These are phyloP conservation scores for Uria lomvia DNA, from an alignment of 2,113 vertebrate species.

Conservation along the genomic window DNA sequence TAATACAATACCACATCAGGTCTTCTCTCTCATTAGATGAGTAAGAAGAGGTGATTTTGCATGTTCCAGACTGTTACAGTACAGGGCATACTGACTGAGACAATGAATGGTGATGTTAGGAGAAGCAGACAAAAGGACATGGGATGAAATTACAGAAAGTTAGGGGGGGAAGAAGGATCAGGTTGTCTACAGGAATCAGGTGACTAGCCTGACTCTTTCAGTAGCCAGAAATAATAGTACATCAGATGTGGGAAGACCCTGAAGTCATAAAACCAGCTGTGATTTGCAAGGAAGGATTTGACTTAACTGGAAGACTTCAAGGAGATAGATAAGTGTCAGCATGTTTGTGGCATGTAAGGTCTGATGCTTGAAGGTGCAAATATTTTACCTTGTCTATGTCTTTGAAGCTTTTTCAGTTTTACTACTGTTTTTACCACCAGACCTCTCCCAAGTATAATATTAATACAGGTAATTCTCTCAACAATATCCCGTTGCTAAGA, in stretches of 20 bases:
- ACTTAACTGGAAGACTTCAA: neutral
- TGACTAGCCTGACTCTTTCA: neutral
- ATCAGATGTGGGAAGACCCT: neutral
- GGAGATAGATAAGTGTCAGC: neutral
- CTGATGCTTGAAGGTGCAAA: neutral
- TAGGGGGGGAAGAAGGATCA: neutral
- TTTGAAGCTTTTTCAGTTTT: neutral
- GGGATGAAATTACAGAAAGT: constrained; percentile 27
- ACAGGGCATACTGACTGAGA: neutral
- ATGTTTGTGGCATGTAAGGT: neutral
- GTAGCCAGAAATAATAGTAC: neutral
- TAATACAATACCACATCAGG: neutral
- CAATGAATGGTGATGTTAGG: neutral
- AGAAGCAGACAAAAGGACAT: neutral
- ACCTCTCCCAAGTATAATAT: neutral
- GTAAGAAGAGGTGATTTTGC: constrained; percentile 16
- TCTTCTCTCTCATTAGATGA: neutral
- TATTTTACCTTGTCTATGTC: neutral
- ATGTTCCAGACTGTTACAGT: neutral
- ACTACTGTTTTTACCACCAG: neutral
- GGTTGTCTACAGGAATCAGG: neutral
- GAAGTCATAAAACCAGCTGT: neutral
- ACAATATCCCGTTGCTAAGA: neutral
- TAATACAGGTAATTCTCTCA: neutral
- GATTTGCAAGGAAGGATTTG: neutral